A percentile compares a stretch with the other conserved stretches of the same genome.
These are phyloP conservation scores for Oithona nana DNA, from an alignment of 2,888 invertebrate genomes.

Conservation along the genomic window DNA sequence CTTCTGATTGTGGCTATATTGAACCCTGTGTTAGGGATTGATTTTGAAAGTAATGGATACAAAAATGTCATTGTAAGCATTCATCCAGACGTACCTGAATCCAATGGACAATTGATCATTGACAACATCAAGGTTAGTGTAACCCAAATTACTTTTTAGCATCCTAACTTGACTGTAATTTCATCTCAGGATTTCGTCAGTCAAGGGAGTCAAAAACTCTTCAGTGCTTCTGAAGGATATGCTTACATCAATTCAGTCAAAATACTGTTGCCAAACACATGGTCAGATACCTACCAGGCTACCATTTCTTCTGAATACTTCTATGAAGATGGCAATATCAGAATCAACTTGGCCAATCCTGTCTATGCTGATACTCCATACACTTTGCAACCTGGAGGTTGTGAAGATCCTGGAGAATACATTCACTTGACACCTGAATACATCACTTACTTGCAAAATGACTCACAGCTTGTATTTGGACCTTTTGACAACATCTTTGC, in stretches of 20 bases:
- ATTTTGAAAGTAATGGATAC: not conserved
- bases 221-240: not conserved
- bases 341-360: constrained; percentile 24
- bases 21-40: too few species aligned
- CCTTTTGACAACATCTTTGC: constrained; percentile 21
- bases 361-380: constrained; percentile 23
- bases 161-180: too few species aligned
- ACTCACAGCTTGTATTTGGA: constrained; percentile 19
- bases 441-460: constrained; percentile 24
- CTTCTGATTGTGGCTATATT: too few species aligned
- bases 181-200: not conserved
- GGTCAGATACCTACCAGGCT: not conserved
- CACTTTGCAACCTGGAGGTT: constrained; percentile 24
- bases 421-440: constrained; percentile 23
- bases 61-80: not conserved
- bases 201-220: not conserved
- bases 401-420: constrained; percentile 23
- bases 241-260: constrained; percentile 3
- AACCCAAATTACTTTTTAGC: too few species aligned
- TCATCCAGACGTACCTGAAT: not conserved
- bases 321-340: constrained; percentile 23
- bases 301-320: constrained; percentile 16
- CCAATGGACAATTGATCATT: not conserved
- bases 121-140: not conserved
- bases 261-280: constrained; percentile 4